Conservation (phyloP, 2,797 vertebrate genomes). For the Trachops cirrhosus region DNA sequence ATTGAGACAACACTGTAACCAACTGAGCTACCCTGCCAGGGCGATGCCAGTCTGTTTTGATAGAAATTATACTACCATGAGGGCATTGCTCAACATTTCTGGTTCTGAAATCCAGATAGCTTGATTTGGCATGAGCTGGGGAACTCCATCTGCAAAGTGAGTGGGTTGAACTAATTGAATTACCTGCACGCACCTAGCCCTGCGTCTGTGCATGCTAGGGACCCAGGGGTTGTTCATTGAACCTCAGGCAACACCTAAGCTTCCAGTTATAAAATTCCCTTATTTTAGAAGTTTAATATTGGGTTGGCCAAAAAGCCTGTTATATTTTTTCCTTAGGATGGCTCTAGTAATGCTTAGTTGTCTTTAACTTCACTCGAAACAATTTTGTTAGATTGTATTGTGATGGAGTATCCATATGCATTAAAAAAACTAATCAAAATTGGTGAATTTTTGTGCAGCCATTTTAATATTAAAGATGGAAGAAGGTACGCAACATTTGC, state of each 20-base stretch:
- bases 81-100: conserved; percentile 41
- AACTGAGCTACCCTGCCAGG: neutral
- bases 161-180: neutral
- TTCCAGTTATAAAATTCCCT: conserved; percentile 20
- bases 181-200: neutral
- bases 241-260: neutral
- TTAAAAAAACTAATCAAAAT: neutral
- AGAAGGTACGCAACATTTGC: neutral
- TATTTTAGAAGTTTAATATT: conserved; percentile 7
- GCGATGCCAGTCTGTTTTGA: neutral
- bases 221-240: neutral
- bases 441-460: neutral
- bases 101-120: conserved; percentile 36
- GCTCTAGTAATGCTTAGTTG: neutral
- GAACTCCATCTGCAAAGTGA: neutral
- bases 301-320: neutral
- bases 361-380: neutral
- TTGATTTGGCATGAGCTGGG: conserved; percentile 4
- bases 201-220: neutral
- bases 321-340: neutral
- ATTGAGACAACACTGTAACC: neutral
- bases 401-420: neutral
- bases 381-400: neutral
- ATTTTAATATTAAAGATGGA: neutral
- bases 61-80: conserved; percentile 20